phyloP scores from a whole-genome alignment of 2,113 vertebrate species.

The Hippocampus comes region DNA sequence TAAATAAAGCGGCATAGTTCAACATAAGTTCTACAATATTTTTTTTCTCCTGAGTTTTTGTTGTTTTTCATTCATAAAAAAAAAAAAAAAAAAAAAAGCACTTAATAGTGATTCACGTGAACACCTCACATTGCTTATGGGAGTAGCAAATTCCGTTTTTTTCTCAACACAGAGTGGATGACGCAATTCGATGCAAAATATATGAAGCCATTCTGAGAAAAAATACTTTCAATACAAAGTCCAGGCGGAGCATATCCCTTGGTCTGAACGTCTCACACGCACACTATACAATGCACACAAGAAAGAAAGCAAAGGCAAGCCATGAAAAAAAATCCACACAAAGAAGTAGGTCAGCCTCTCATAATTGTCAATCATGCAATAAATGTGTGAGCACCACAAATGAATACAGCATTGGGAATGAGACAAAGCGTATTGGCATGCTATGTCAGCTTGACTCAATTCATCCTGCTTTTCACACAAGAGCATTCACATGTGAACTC shows the following conservation, averaged over 20 bases:
- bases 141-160: constrained; percentile 67
- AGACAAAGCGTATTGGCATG: constrained; percentile 88
- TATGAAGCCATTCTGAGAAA: constrained; percentile 67
- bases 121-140: constrained; percentile 67
- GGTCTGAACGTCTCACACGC: constrained; percentile 24
- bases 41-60: neutral
- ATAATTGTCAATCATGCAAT: constrained; percentile 90
- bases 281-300: constrained; percentile 41
- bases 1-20: too few species aligned
- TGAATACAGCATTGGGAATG: constrained; percentile 81
- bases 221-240: constrained; percentile 46
- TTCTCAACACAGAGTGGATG: constrained; percentile 50
- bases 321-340: constrained; percentile 76
- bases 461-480: constrained; percentile 81
- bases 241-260: constrained; percentile 54
- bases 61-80: neutral
- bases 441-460: constrained; percentile 83
- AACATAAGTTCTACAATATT: neutral
- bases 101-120: constrained; percentile 41
- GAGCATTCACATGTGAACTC: constrained; percentile 78
- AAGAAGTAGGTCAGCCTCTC: constrained; percentile 85
- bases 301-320: constrained; percentile 72
- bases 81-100: neutral
- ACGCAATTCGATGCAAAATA: constrained; percentile 70
- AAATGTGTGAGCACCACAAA: constrained; percentile 83